Percentiles rank a stretch among this genome's conserved stretches.
phyloP scores from a whole-genome alignment of 2,888 invertebrate species.

The Drosophila demipolita region DNA sequence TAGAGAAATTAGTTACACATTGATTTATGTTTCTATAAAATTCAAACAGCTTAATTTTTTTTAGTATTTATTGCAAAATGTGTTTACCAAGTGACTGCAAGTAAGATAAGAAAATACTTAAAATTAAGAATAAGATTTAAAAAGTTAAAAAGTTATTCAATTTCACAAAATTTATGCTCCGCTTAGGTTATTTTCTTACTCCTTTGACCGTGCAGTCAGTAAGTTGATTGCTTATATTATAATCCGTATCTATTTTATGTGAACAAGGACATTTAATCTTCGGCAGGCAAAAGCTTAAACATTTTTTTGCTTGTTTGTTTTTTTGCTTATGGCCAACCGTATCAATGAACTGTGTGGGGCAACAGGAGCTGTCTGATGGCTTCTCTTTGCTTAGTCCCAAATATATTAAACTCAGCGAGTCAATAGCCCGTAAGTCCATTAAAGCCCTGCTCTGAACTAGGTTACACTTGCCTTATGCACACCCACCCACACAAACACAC shows the following conservation, averaged over 20 bases:
- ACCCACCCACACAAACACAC: constrained; percentile 8
- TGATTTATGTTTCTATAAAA: neutral
- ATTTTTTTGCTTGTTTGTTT: neutral
- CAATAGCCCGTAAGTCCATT: constrained; percentile 77
- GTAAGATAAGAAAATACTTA: no score
- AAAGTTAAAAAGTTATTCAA: neutral
- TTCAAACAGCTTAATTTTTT: no score
- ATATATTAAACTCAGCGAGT: constrained; percentile 60
- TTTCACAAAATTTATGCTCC: neutral
- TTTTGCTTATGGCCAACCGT: constrained; percentile 44
- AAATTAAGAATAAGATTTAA: no score
- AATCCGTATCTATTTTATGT: neutral
- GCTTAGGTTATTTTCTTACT: neutral
- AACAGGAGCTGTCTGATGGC: constrained; percentile 16
- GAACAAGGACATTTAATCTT: constrained; percentile 19
- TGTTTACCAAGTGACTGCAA: no score
- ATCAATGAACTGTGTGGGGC: constrained; percentile 36
- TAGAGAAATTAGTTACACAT: neutral
- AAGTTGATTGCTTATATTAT: neutral
- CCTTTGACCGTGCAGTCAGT: neutral
- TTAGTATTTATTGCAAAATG: no score
- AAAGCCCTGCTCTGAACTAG: constrained; percentile 68
- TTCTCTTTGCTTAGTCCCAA: constrained; percentile 24
- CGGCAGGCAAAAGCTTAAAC: neutral
- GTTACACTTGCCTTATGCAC: constrained; percentile 50